These are phyloP conservation scores for Sterrhoptilus dennistouni DNA, from an alignment of 2,113 vertebrate genomes.

Conservation along the genomic window DNA sequence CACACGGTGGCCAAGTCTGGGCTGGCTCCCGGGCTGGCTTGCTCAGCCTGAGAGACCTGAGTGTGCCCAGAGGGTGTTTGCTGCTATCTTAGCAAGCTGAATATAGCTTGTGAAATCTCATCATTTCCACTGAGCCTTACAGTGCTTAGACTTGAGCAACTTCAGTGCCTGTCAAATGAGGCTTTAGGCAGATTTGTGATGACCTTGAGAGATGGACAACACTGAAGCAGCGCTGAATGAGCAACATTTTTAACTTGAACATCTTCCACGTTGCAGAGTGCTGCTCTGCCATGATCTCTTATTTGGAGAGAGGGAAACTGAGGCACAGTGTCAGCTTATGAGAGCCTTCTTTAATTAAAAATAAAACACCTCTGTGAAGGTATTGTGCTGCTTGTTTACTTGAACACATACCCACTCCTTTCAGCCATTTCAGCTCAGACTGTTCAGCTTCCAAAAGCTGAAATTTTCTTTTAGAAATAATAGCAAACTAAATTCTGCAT, in stretches of 20 bases:
- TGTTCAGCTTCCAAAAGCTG: background rate
- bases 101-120: conserved; percentile 12
- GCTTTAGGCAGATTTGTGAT: background rate
- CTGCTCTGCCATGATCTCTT: background rate
- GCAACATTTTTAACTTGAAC: background rate
- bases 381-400: background rate
- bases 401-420: background rate
- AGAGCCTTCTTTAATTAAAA: background rate
- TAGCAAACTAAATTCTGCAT: background rate
- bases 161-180: background rate
- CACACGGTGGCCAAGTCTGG: background rate
- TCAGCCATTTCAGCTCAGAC: background rate
- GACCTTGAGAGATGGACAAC: background rate
- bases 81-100: background rate
- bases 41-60: background rate
- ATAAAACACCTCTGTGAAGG: background rate
- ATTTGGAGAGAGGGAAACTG: background rate
- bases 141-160: background rate
- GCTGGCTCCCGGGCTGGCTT: background rate
- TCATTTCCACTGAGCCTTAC: background rate
- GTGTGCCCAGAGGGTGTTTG: background rate
- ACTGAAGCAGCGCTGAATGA: background rate
- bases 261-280: background rate
- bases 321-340: background rate
- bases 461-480: background rate